These are phyloP conservation scores for Sphinx pinastri DNA, from an alignment of 2,888 invertebrate species.

Conservation along the genomic window DNA sequence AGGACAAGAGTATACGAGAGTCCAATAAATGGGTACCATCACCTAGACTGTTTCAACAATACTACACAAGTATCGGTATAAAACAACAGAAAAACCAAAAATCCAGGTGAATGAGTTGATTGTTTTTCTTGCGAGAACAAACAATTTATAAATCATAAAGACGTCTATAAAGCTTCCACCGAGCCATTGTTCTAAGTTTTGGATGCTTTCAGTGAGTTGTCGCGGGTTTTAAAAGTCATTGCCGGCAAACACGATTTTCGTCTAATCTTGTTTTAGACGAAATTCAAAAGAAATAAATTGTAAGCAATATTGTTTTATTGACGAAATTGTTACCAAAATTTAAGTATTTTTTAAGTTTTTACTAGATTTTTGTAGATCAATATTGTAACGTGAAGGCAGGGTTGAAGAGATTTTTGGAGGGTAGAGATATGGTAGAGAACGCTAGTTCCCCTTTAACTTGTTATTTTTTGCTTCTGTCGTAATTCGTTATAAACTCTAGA, in stretches of 20 bases:
- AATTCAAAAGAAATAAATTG: conserved; percentile 13
- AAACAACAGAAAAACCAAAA: neutral
- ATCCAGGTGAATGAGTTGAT: neutral
- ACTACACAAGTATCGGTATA: too few relatives aligned
- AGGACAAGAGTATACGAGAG: too few relatives aligned
- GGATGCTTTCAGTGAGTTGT: conserved; percentile 17
- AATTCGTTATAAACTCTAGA: too few relatives aligned
- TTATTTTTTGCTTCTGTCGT: too few relatives aligned
- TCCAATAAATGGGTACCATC: too few relatives aligned
- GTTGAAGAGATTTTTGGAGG: too few relatives aligned
- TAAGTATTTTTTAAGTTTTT: neutral
- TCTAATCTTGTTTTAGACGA: conserved; percentile 8
- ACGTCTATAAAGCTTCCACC: conserved; percentile 10
- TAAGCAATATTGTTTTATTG: conserved; percentile 7
- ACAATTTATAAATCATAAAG: conserved; percentile 21
- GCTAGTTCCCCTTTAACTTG: too few relatives aligned
- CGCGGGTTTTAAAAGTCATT: conserved; percentile 22
- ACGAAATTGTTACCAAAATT: neutral
- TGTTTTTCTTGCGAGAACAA: conserved; percentile 7
- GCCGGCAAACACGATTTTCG: conserved; percentile 45
- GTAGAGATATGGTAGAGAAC: too few relatives aligned
- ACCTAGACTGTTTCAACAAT: too few relatives aligned
- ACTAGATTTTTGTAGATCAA: too few relatives aligned
- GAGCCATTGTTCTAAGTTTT: conserved; percentile 26
- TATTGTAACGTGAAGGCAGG: too few relatives aligned